Base-by-base conservation (phyloP, 2,113 vertebrate species). In the Coturnix japonica region DNA sequence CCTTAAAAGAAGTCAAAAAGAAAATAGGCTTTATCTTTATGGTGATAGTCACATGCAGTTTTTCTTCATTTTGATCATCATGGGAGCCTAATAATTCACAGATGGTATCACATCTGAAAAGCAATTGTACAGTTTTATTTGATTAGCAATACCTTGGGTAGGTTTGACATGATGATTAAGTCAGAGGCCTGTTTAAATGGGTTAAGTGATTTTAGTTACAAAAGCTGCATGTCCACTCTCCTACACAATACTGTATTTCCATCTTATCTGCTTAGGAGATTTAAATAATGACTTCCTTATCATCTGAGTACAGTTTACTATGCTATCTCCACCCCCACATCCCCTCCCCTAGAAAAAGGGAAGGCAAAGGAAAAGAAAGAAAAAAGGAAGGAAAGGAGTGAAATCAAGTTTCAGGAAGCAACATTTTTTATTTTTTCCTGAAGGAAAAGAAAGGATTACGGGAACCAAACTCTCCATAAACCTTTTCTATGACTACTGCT, bases 381-480 rank as follows among this genome's bases (percentile, higher is more conserved):
- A 57, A 31, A n/a, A 57, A n/a, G 10, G 30, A 56, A 31, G 4
- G 53, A 30, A 56, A 18, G 53, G 53, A 53, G 11, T 60, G 37
- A 90, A 70, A 54, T 71, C n/a, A 78, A 69, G 61, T 22, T 14
- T 59, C 16, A 94, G 71, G 90, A 93, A 94, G 70, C 26, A 81
- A 93, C 13, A 14, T 43, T 43, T 93, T 56, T 80, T 75, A 54
- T 70, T 87, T 91, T 85, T 70, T 76, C 71, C 89, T 94, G 30
- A 77, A 85, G 75, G 75, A 65, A 91, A 75, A 89, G 46, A 81
- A 63, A 39, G 63, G 73, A 92, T 90, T 96, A 93, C 4, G 4
- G 67, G 75, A 94, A 95, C 33, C 44, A 93, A 95, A 91, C 67
- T 82, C 43, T 86, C 43, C 77, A 90, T 81, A 94, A 96, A 92